Evolutionary conservation across 2,888 invertebrate species (phyloP).

Genomic region (Synanthedon formicaeformis): DNA sequence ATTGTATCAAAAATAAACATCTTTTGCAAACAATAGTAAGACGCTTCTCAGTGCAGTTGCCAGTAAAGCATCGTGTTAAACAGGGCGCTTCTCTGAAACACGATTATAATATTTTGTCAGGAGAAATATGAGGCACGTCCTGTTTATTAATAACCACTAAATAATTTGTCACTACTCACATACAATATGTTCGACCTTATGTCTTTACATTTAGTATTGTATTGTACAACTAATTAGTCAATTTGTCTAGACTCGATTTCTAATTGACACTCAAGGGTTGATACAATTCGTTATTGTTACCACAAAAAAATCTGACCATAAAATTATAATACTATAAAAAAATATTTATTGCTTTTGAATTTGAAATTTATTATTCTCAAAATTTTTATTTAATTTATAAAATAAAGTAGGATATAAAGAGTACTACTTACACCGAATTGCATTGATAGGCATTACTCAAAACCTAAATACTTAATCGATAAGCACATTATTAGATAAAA

Average conservation of each 20-base stretch:
- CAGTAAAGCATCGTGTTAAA: constrained; percentile 44
- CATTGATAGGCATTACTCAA: too few species aligned
- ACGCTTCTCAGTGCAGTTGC: constrained; percentile 24
- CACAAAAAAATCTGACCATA: too few species aligned
- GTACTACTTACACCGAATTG: too few species aligned
- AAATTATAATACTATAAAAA: too few species aligned
- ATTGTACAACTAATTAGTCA: not conserved
- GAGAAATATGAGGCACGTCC: not conserved
- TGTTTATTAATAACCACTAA: not conserved
- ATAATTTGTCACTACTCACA: not conserved
- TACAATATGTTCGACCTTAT: not conserved
- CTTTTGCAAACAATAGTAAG: constrained; percentile 48
- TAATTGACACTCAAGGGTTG: too few species aligned
- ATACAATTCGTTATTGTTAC: too few species aligned
- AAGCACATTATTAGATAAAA: too few species aligned
- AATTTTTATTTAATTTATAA: too few species aligned
- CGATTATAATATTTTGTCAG: constrained; percentile 1
- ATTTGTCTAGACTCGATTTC: not conserved
- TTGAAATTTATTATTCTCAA: too few species aligned
- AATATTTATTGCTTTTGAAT: too few species aligned
- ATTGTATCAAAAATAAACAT: constrained; percentile 20
- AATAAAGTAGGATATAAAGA: too few species aligned
- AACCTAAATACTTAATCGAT: too few species aligned
- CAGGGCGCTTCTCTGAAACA: constrained; percentile 11
- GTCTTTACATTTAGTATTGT: not conserved